phyloP scores from a whole-genome alignment of 2,113 vertebrate species.

The Nothoprocta pentlandii region DNA sequence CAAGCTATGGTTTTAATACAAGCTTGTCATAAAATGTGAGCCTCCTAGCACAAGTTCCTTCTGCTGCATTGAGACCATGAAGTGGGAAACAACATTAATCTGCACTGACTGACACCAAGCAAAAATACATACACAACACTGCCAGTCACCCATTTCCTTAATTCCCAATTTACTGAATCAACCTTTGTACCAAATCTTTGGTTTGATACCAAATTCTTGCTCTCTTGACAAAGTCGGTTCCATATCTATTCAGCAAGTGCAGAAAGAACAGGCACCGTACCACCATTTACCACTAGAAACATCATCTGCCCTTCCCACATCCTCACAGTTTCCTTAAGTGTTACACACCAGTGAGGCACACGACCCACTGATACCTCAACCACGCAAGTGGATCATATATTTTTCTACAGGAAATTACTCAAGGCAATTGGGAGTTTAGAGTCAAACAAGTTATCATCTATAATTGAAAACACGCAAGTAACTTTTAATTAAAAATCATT shows the following conservation, averaged over 20 bases:
- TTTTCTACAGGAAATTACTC: slow-evolving; percentile 68
- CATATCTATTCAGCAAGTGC: neutral
- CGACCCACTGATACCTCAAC: slow-evolving; percentile 49
- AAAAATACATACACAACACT: neutral
- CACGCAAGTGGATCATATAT: slow-evolving; percentile 60
- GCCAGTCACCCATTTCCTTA: neutral
- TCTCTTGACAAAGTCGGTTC: slow-evolving; percentile 34
- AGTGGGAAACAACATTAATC: neutral
- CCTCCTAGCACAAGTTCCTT: neutral
- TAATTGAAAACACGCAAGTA: slow-evolving; percentile 67
- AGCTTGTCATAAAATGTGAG: neutral
- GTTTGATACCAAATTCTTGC: slow-evolving; percentile 16
- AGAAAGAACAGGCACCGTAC: neutral
- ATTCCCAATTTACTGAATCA: slow-evolving; percentile 1
- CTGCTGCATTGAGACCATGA: neutral
- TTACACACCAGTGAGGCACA: slow-evolving; percentile 54
- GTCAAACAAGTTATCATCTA: slow-evolving; percentile 74
- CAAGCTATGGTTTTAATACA: neutral
- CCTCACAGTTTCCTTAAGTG: slow-evolving; percentile 47
- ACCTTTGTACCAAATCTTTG: neutral
- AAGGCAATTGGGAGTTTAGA: slow-evolving; percentile 73
- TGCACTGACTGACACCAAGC: neutral
- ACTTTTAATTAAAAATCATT: slow-evolving; percentile 75
- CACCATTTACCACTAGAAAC: neutral
- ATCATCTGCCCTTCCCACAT: slow-evolving; percentile 18